Evolutionary conservation across 2,888 invertebrate genomes (phyloP), one percentile per base, ranked within the genome.

Genomic region (Xestia ashworthii): DNA sequence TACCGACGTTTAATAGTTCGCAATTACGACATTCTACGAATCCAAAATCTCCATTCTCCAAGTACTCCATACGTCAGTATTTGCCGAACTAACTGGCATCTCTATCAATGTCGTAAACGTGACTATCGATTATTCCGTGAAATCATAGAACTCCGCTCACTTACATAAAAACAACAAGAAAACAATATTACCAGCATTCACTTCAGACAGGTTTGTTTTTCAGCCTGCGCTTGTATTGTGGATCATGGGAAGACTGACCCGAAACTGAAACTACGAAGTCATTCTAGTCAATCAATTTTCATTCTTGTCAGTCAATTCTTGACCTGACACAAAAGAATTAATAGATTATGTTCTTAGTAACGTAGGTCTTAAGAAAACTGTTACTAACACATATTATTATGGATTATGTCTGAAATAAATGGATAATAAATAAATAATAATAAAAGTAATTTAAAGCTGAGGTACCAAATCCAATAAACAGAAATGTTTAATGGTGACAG

Each of bases 151-250:
- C 38, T 53, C 25, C 68, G 12, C 14, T 70, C 64, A 60, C 68
- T 60, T 50, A 60, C 58, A n/a, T 46, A 78, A 83, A 70, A 74
- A 69, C 19, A 73, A 72, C 41, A 67, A 65, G 60, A 19, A 72
- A 44, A 50, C 16, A 46, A 58, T 64, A n/a, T 44, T 58, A 48
- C 22, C 55, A 76, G 55, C 72, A 69, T 71, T 67, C 74, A 74
- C 71, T 71, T 22, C 14, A 46, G 16, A 48, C 50, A 76, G 44
- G 44, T 38, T 6, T 5, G 3, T 0, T 6, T 19, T 38, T 16
- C 14, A 19, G 44, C 25, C 14, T 8, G 12, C 48, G 25, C 5
- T 68, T 67, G 58, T 25, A 58, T 58, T 25, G 25, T 55, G 12
- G 55, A 60, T 25, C 25, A 25, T 32, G 16, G 16, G 6, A 32